A percentile compares a stretch with the other conserved stretches of the same genome.
Evolutionary conservation across 2,888 invertebrate species (phyloP).

Genomic region (Oxycera nigricornis): DNA sequence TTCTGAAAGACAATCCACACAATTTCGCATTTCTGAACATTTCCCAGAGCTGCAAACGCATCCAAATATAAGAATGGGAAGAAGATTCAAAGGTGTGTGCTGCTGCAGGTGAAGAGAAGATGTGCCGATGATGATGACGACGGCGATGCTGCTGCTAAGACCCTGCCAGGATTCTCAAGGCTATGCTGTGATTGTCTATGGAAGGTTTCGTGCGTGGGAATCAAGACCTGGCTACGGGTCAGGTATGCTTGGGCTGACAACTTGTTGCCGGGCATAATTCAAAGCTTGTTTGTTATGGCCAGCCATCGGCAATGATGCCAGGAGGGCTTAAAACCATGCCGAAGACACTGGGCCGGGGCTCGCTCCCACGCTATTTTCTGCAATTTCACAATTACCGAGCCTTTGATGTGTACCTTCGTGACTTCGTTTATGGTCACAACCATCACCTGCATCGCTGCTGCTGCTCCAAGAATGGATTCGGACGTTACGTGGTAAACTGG

Average conservation of each 20-base stretch:
- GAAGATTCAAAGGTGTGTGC: too few relatives aligned
- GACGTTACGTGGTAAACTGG: not conserved
- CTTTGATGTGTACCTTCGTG: slow-evolving; percentile 23
- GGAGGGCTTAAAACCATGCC: not conserved
- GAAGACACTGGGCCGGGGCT: not conserved
- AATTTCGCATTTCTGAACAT: too few relatives aligned
- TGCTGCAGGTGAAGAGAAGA: too few relatives aligned
- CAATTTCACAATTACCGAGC: slow-evolving; percentile 31
- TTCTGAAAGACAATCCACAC: too few relatives aligned
- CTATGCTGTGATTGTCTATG: not conserved
- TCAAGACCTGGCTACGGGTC: not conserved
- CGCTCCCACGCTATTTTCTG: slow-evolving; percentile 34
- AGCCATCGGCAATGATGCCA: not conserved
- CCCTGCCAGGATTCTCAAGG: not conserved
- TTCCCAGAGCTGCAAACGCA: too few relatives aligned
- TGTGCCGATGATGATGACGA: not conserved
- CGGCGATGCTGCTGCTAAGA: not conserved
- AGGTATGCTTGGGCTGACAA: slow-evolving; percentile 20
- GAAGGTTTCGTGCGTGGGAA: slow-evolving; percentile 6
- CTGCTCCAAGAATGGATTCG: not conserved
- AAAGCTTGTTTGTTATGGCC: slow-evolving; percentile 4
- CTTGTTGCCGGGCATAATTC: slow-evolving; percentile 10
- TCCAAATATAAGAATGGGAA: too few relatives aligned
- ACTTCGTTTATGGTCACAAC: not conserved
- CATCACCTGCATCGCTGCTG: slow-evolving; percentile 11